Evolutionary conservation across 2,797 vertebrate species (phyloP).

Genomic region (Eutrigla gurnardus): DNA sequence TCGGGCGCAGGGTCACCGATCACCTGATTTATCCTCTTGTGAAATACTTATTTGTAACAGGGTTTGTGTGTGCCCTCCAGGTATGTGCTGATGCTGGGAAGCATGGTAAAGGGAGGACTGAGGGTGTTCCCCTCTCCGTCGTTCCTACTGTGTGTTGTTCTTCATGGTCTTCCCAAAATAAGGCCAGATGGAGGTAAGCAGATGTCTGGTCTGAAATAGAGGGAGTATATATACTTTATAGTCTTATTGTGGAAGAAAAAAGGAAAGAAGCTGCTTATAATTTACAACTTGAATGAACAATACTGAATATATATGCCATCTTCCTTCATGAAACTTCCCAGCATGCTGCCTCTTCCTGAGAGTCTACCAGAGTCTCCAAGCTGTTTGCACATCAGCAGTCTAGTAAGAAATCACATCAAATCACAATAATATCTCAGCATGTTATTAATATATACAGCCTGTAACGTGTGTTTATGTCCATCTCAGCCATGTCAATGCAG

Average conservation of each 20-base stretch:
- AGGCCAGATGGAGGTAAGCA: constrained; percentile 86
- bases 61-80: constrained; percentile 72
- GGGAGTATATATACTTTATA: background rate
- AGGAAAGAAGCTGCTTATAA: background rate
- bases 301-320: background rate
- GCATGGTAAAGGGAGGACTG: constrained; percentile 86
- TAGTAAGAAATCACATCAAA: constrained; percentile 85
- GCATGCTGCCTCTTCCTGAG: constrained; percentile 90
- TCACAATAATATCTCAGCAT: background rate
- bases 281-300: background rate
- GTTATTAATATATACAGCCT: background rate
- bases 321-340: constrained; percentile 59
- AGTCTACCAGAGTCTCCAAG: constrained; percentile 91
- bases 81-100: constrained; percentile 91
- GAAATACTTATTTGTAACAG: background rate
- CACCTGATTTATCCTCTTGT: constrained; percentile 35
- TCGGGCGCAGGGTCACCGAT: constrained; percentile 10
- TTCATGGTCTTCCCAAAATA: constrained; percentile 87
- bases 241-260: background rate
- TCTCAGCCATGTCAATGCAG: constrained; percentile 81
- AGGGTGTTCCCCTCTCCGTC: constrained; percentile 88
- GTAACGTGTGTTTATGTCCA: constrained; percentile 38
- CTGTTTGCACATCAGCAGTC: constrained; percentile 91
- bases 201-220: background rate
- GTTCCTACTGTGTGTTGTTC: constrained; percentile 90